A percentile compares a stretch with the other conserved stretches of the same genome.
phyloP scores from a whole-genome alignment of 2,113 vertebrate genomes.

The Sarotherodon lohbergeri region DNA sequence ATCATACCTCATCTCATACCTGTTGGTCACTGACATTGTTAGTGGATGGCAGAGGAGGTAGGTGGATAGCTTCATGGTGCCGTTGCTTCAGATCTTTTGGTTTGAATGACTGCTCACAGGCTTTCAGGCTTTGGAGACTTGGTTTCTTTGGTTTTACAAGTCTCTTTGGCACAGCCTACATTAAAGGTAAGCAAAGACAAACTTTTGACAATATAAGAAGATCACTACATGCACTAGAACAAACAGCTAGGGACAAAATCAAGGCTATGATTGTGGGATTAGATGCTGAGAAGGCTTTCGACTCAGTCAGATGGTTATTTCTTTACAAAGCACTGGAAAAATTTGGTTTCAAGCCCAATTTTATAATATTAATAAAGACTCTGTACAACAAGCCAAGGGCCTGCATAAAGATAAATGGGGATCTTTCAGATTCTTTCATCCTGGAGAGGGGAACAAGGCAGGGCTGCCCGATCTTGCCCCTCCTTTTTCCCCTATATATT shows the following conservation, averaged over 20 bases:
- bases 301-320: not conserved
- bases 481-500: not conserved
- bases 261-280: not conserved
- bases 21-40: not conserved
- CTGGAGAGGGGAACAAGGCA: not conserved
- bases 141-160: not conserved
- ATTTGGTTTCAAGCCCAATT: not conserved
- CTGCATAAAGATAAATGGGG: not conserved
- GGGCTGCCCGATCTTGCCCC: not conserved
- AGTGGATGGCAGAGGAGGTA: conserved; percentile 4
- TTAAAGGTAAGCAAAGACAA: not conserved
- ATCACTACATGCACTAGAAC: not conserved
- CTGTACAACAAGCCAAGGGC: not conserved
- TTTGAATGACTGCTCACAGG: not conserved
- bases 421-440: not conserved
- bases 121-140: not conserved
- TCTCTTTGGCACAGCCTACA: conserved; percentile 30
- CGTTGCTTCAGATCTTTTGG: not conserved
- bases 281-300: not conserved
- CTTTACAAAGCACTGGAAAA: not conserved
- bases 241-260: not conserved
- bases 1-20: not conserved
- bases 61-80: not conserved
- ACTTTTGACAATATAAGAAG: not conserved
- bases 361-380: not conserved